Percentiles rank a stretch among this genome's conserved stretches.
These are phyloP conservation scores for Pseudochaenichthys georgianus DNA, from an alignment of 2,797 vertebrate species.

Conservation along the genomic window DNA sequence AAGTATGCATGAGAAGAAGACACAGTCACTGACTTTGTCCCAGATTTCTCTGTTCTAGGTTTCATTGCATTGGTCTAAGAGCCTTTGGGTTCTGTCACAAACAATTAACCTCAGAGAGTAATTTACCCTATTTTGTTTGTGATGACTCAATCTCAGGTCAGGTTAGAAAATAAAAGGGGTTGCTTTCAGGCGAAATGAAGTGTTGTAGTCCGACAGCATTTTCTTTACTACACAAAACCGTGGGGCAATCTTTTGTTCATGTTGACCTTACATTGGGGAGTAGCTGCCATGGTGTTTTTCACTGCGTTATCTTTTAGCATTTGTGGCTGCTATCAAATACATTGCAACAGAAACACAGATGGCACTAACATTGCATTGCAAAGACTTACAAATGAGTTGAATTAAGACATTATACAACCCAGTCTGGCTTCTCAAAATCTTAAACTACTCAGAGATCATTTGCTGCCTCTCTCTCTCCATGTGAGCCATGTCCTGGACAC, in stretches of 20 bases:
- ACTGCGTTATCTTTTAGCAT: not conserved
- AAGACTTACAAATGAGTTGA: not conserved
- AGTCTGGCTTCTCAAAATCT: constrained; percentile 21
- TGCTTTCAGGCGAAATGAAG: constrained; percentile 15
- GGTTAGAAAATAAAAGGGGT: constrained; percentile 34
- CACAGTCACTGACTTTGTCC: constrained; percentile 73
- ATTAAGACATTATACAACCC: constrained; percentile 24
- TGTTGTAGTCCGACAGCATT: not conserved
- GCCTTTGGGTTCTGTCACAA: constrained; percentile 72
- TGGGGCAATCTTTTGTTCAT: not conserved
- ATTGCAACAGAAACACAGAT: constrained; percentile 8
- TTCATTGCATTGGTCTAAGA: constrained; percentile 53
- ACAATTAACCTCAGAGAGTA: constrained; percentile 57
- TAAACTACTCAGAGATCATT: constrained; percentile 26
- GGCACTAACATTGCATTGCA: constrained; percentile 10
- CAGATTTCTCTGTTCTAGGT: constrained; percentile 72
- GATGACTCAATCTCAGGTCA: constrained; percentile 58
- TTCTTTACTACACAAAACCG: not conserved
- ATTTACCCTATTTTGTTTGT: constrained; percentile 59
- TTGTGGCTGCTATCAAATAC: not conserved
- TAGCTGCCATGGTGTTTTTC: not conserved
- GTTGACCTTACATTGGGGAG: constrained; percentile 2
- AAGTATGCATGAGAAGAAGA: constrained; percentile 72
- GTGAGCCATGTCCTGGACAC: constrained; percentile 47
- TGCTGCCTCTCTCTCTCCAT: constrained; percentile 44